Percentiles rank a stretch among this genome's conserved stretches.
Evolutionary conservation across 2,797 vertebrate genomes (phyloP).

Genomic region (Odontamblyopus rebecca): DNA sequence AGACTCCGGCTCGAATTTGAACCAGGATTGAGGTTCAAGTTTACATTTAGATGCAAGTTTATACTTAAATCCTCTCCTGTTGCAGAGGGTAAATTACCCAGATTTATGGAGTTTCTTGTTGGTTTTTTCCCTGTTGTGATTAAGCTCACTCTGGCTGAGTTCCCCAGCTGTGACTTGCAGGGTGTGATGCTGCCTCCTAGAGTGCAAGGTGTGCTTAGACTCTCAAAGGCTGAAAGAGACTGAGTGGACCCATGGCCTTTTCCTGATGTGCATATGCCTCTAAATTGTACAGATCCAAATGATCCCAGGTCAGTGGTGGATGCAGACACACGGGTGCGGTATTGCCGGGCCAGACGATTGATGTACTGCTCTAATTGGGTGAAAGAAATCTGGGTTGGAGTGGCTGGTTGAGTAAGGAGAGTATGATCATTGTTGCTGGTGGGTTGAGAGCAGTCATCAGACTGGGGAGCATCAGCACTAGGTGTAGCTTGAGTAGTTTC

Average conservation of each 20-base stretch:
- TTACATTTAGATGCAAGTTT: slow-evolving; percentile 81
- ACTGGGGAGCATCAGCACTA: slow-evolving; percentile 58
- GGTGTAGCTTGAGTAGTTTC: slow-evolving; percentile 46
- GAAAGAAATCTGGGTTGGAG: slow-evolving; percentile 46
- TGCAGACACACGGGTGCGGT: slow-evolving; percentile 59
- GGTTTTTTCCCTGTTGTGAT: slow-evolving; percentile 74
- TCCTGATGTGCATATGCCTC: slow-evolving; percentile 56
- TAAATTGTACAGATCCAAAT: slow-evolving; percentile 27
- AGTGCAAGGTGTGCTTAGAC: slow-evolving; percentile 60
- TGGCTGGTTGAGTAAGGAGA: slow-evolving; percentile 54
- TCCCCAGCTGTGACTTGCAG: slow-evolving; percentile 78
- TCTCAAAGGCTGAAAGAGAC: slow-evolving; percentile 73
- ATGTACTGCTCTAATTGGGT: slow-evolving; percentile 83
- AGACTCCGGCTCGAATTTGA: slow-evolving; percentile 63
- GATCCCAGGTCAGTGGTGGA: slow-evolving; percentile 61
- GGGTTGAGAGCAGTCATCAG: slow-evolving; percentile 50
- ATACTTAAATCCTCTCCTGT: slow-evolving; percentile 80
- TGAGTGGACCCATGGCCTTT: slow-evolving; percentile 76
- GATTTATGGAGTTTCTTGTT: slow-evolving; percentile 82
- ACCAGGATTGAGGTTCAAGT: slow-evolving; percentile 76
- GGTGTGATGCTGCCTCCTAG: slow-evolving; percentile 68
- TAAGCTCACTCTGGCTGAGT: slow-evolving; percentile 75
- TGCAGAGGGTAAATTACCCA: slow-evolving; percentile 81
- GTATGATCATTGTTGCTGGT: slow-evolving; percentile 44
- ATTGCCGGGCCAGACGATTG: slow-evolving; percentile 77